Evolutionary conservation across 2,113 vertebrate genomes (phyloP).

Genomic region (Merops nubicus): DNA sequence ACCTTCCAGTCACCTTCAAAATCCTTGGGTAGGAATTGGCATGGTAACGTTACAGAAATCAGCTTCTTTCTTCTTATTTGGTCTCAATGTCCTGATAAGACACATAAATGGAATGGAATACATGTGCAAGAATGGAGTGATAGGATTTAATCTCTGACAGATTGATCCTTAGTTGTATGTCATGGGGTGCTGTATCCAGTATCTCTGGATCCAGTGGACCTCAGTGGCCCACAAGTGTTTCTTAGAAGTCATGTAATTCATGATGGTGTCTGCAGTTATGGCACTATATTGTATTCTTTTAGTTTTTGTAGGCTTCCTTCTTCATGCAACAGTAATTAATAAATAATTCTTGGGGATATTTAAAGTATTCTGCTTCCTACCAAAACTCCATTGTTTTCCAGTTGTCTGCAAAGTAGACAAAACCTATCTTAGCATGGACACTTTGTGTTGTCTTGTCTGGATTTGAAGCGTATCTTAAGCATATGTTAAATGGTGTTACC

Average conservation of each 20-base stretch:
- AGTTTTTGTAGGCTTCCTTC: background rate
- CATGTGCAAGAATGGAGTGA: background rate
- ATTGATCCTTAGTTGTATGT: background rate
- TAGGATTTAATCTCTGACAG: background rate
- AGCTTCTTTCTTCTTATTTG: background rate
- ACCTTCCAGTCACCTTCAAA: background rate
- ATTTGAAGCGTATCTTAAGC: background rate
- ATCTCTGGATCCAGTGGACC: background rate
- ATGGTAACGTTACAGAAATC: background rate
- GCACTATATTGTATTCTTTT: background rate
- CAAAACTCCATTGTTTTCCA: background rate
- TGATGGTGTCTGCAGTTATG: background rate
- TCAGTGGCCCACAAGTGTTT: background rate
- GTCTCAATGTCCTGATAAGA: background rate
- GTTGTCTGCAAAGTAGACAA: background rate
- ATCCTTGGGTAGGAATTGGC: background rate
- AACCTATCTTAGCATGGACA: background rate
- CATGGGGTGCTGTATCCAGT: accelerated
- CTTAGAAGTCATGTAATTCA: background rate
- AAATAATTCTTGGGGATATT: background rate
- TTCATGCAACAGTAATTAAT: background rate
- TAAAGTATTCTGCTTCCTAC: background rate
- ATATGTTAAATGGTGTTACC: background rate
- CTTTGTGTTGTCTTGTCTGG: background rate
- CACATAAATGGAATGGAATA: background rate